These are phyloP conservation scores for Aphidius gifuensis DNA, from an alignment of 1,140 invertebrate species.

Conservation along the genomic window DNA sequence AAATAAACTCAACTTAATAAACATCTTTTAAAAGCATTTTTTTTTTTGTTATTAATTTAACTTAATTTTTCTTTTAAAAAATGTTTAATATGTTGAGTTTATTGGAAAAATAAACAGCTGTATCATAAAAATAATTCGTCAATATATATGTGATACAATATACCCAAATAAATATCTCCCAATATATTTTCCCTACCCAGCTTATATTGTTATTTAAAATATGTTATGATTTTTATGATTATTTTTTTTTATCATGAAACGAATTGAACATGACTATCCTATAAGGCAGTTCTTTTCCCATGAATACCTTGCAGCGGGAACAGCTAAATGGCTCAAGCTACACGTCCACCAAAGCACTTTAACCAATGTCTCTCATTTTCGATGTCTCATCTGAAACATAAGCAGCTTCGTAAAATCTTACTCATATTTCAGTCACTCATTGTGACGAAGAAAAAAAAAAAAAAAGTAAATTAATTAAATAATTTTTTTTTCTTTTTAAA, in stretches of 20 bases:
- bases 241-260: conserved; percentile 13
- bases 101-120: too few species aligned
- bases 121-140: too few species aligned
- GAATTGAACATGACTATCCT: conserved; percentile 41
- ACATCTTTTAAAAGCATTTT: too few species aligned
- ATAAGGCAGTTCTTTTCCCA: conserved; percentile 49
- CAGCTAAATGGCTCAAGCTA: conserved; percentile 46
- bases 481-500: background rate
- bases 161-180: background rate
- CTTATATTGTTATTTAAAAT: too few species aligned
- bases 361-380: conserved; percentile 43
- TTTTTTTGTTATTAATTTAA: too few species aligned
- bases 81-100: too few species aligned
- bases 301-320: conserved; percentile 57
- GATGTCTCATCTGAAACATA: conserved; percentile 56
- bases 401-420: conserved; percentile 54
- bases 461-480: conserved; percentile 23
- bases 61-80: too few species aligned
- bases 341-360: conserved; percentile 46
- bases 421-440: background rate
- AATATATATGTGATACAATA: too few species aligned
- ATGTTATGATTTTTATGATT: background rate
- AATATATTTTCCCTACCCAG: background rate
- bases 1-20: too few species aligned
- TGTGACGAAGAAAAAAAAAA: background rate